Percentiles rank a stretch among this genome's conserved stretches.
phyloP scores from a whole-genome alignment of 2,797 vertebrate genomes.

The Sebastes iracundus region DNA sequence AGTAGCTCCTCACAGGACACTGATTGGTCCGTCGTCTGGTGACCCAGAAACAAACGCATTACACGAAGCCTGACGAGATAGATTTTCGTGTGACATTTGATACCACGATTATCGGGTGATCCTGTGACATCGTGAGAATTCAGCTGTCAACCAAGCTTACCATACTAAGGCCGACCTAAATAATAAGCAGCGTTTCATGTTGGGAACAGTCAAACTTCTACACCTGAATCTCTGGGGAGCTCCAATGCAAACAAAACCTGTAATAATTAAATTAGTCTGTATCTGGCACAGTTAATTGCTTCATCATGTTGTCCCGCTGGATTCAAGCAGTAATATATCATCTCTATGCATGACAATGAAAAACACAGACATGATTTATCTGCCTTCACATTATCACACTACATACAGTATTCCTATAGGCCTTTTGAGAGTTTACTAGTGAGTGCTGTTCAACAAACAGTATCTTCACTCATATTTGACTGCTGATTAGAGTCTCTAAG shows the following conservation, averaged over 20 bases:
- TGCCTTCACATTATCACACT: conserved; percentile 26
- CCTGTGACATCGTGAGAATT: too few relatives aligned
- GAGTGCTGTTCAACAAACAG: conserved; percentile 13
- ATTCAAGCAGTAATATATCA: conserved; percentile 59
- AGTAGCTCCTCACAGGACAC: too few relatives aligned
- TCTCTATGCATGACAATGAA: conserved; percentile 59
- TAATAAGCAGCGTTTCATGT: conserved; percentile 33
- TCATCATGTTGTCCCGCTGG: conserved; percentile 64
- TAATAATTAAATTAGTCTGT: conserved; percentile 56
- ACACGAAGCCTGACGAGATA: too few relatives aligned
- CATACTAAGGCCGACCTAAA: conserved; percentile 21
- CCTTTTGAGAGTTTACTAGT: conserved; percentile 13
- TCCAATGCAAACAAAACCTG: conserved; percentile 47
- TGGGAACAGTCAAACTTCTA: conserved; percentile 36
- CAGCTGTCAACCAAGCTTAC: background rate
- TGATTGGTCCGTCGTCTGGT: too few relatives aligned
- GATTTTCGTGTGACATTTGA: too few relatives aligned
- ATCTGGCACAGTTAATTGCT: conserved; percentile 58
- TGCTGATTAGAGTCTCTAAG: conserved; percentile 22
- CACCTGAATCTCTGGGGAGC: conserved; percentile 38
- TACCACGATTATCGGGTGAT: too few relatives aligned
- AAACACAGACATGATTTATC: conserved; percentile 54
- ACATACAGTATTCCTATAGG: background rate
- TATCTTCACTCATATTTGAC: conserved; percentile 31
- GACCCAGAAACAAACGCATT: too few relatives aligned